Evolutionary conservation across 2,797 vertebrate genomes (phyloP).

Genomic region (Oreortyx pictus): DNA sequence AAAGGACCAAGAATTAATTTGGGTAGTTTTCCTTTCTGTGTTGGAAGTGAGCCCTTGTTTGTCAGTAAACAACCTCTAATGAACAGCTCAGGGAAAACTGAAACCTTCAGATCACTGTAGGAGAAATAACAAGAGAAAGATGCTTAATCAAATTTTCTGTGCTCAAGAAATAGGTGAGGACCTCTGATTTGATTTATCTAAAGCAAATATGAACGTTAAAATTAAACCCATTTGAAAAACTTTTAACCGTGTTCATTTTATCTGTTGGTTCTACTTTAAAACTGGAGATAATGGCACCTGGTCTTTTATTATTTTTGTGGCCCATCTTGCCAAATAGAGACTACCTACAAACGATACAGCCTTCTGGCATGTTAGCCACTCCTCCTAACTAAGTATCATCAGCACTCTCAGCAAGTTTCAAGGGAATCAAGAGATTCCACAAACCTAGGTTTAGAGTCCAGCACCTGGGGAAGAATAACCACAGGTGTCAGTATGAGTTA

Average conservation of each 20-base stretch:
- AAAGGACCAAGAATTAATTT: background rate
- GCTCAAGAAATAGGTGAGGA: background rate
- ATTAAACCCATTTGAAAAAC: background rate
- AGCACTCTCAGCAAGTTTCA: background rate
- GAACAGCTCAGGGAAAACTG: background rate
- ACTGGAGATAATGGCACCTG: background rate
- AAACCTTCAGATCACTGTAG: background rate
- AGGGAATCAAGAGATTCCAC: too few species aligned
- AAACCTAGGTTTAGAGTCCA: too few species aligned
- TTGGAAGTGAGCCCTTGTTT: background rate
- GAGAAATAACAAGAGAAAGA: background rate
- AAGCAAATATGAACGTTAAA: background rate
- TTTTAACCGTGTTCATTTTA: background rate
- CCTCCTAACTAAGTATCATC: background rate
- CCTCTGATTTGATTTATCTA: background rate
- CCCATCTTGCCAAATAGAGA: background rate
- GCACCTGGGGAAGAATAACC: too few species aligned
- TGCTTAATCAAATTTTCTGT: background rate
- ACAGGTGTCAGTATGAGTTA: too few species aligned
- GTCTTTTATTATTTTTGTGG: background rate
- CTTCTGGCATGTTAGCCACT: background rate
- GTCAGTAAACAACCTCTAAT: background rate
- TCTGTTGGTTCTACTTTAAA: background rate
- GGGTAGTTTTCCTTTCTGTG: background rate
- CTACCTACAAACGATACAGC: background rate